phyloP scores from a whole-genome alignment of 53 echinoderm and acorn worm species.

The Holothuria scabra region DNA sequence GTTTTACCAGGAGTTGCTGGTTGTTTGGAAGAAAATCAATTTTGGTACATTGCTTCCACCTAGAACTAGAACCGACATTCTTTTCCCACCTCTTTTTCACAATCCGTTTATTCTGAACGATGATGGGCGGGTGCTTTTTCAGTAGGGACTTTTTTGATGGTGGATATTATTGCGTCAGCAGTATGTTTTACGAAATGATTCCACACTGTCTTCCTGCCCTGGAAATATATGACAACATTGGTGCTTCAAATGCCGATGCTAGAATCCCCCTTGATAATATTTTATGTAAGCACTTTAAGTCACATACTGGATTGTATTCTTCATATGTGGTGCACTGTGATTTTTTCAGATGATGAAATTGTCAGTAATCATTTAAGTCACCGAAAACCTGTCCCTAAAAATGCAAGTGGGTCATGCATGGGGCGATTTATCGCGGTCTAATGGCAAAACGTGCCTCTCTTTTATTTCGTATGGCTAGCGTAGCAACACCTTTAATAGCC shows the following conservation, averaged over 20 bases:
- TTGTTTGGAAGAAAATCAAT: background rate
- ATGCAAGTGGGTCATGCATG: background rate
- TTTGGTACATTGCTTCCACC: background rate
- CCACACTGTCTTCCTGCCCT: background rate
- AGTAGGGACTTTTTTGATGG: background rate
- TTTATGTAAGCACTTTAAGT: no score
- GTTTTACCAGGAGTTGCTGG: background rate
- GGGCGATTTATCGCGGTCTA: background rate
- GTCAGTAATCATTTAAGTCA: background rate
- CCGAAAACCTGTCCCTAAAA: background rate
- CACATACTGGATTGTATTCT: no score
- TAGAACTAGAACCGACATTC: background rate
- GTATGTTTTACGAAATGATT: slow-evolving; percentile 11
- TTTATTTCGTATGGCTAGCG: background rate
- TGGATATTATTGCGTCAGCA: background rate
- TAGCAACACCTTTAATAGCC: background rate
- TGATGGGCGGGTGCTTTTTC: background rate
- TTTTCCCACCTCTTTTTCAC: background rate
- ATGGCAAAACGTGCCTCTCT: background rate
- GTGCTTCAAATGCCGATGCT: background rate
- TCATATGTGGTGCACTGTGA: no score
- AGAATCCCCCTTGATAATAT: background rate
- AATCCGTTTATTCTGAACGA: slow-evolving; percentile 2
- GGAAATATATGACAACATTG: background rate
- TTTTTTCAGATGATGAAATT: no score